phyloP scores from a whole-genome alignment of 2,113 vertebrate genomes.

The Charina bottae region DNA sequence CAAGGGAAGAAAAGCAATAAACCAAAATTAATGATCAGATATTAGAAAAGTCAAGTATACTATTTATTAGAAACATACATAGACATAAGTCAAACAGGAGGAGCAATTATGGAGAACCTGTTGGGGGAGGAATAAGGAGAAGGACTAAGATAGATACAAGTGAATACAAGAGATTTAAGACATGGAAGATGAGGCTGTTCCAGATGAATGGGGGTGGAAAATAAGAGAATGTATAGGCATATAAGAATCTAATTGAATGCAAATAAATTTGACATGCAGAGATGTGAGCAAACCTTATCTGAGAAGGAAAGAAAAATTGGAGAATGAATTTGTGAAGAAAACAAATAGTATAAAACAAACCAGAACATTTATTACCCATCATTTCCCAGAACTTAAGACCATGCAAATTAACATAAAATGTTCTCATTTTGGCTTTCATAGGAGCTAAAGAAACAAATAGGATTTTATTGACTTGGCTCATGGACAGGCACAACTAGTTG shows the following conservation, averaged over 20 bases:
- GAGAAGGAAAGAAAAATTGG: not conserved
- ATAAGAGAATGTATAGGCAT: not conserved
- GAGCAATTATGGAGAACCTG: not conserved
- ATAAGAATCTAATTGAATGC: not conserved
- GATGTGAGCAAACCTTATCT: not conserved
- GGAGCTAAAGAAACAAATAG: constrained; percentile 43
- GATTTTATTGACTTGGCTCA: constrained; percentile 21
- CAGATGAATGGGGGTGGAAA: not conserved
- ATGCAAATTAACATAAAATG: constrained; percentile 27
- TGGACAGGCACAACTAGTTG: constrained; percentile 9
- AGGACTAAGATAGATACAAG: no score
- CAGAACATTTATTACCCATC: constrained; percentile 6
- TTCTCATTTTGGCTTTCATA: constrained; percentile 11
- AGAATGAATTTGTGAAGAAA: not conserved
- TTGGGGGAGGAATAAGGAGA: not conserved
- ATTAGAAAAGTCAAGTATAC: not conserved
- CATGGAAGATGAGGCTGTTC: not conserved
- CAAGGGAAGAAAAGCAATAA: not conserved
- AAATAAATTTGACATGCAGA: not conserved
- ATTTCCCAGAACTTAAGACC: constrained; percentile 1
- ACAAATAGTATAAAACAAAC: not conserved
- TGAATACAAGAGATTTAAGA: no score
- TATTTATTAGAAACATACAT: not conserved
- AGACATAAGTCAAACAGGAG: not conserved
- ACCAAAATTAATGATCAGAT: not conserved